Base-by-base conservation (phyloP, 2,113 vertebrate genomes). In the Bettongia penicillata region DNA sequence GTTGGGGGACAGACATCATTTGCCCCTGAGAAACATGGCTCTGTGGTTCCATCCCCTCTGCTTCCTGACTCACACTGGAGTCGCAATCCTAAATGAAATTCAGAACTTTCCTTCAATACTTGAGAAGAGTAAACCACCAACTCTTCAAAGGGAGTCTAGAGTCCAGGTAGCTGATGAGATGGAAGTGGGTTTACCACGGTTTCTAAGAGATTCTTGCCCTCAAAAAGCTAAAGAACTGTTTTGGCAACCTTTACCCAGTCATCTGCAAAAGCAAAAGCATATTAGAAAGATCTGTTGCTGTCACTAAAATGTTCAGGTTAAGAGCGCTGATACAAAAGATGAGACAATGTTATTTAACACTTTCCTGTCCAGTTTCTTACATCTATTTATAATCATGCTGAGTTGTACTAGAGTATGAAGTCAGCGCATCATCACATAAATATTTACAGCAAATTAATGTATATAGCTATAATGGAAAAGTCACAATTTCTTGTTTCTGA, bases 301-400 rank as follows among this genome's bases (percentile, higher is more conserved):
- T 24, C 50, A 53, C 96, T 93, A 55, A 95, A 93, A 89, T 91
- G 68, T 91, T 48, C 25, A 93, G 93, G n/a, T 95, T 51, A 96
- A 97, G 94, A 52, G 31, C 22, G n/a, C 14, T 91, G 31, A 8
- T 47, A 1, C 25, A 50, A 89, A 28, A 90, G n/a, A 14, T 94
- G 28, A n/a, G 31, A 55, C 53, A 26, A 91, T 92, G 93, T 49
- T 49, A 19, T 51, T 90, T 93, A 43, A 90, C 6, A 16, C n/a
- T 84, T 84, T 84, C n/a, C n/a, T 84, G 68, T 1, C n/a, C 68
- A 84, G 23, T 43, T 84, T 84, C n/a, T 84, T 84, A 23, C 16
- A 84, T 43, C 19, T 23, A 43, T 84, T 43, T 84, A 43, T 84
- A 84, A 77, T 84, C 12, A n/a, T 84, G 68, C n/a, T 84, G 68